Percentiles rank a stretch among this genome's conserved stretches.
Conservation (phyloP, 2,797 vertebrate species). For the Lindbergichthys nudifrons region DNA sequence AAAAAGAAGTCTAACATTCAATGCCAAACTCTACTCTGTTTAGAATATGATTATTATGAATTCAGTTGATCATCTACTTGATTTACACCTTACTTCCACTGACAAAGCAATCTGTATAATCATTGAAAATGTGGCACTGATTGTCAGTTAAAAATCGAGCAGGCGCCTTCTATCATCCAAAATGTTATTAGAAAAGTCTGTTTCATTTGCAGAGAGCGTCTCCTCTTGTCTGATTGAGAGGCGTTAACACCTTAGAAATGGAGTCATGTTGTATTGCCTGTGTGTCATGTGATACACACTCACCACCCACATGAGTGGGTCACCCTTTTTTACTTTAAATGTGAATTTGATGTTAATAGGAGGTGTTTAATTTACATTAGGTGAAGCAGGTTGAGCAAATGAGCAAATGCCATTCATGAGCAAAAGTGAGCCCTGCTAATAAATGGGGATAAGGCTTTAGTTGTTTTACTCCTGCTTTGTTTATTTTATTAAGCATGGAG, state of each 20-base stretch:
- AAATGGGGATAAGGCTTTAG: neutral
- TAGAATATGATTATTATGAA: neutral
- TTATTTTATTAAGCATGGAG: constrained; percentile 4
- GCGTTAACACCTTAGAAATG: constrained; percentile 44
- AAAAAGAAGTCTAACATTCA: neutral
- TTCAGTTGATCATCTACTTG: neutral
- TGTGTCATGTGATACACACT: constrained; percentile 30
- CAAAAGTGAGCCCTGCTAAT: neutral
- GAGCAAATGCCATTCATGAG: neutral
- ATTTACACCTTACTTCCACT: constrained; percentile 3
- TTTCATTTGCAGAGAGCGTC: constrained; percentile 20
- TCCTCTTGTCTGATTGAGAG: constrained; percentile 40
- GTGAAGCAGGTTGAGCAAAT: constrained; percentile 9
- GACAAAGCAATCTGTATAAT: constrained; percentile 9
- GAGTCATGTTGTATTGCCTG: constrained; percentile 31
- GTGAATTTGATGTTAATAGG: constrained; percentile 43
- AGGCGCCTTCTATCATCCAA: constrained; percentile 36
- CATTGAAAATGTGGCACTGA: constrained; percentile 28
- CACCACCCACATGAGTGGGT: neutral
- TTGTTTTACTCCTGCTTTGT: constrained; percentile 3
- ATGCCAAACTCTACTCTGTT: neutral
- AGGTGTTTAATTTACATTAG: constrained; percentile 49
- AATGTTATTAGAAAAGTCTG: constrained; percentile 52
- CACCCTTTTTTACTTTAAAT: constrained; percentile 27
- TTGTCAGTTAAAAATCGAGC: constrained; percentile 37